Evolutionary conservation across 2,888 invertebrate genomes (phyloP), one percentile per base, ranked within the genome.

Genomic region (Brachypalpus laphriformis): DNA sequence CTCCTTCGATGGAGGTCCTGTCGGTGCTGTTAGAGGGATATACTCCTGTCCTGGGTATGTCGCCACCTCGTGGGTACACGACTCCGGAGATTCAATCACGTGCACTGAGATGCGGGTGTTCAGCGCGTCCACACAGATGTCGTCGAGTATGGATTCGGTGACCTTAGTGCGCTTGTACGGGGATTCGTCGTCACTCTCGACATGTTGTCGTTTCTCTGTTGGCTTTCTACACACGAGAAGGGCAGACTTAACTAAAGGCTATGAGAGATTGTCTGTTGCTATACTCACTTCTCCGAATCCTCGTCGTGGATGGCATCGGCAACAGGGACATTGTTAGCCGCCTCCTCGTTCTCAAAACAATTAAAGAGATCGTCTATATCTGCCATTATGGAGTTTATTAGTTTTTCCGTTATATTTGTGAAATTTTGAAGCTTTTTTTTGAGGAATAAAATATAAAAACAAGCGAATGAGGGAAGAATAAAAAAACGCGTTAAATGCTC

Each of bases 61-160:
- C 0, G 98, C 98, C 56, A 98, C 98, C 93, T 99, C 99, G 91
- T 99, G 99, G 11, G 97, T 96, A 91, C 99, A 99, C 0, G 98
- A 97, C 89, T 97, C 98, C 40, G 97, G 94, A 0, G 98, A 96
- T 88, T 98, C 97, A 78, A 99, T 94, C 2, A 96, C 96, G 90
- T 98, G 98, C 20, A 98, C 95, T 68, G 96, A 94, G 87, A 98
- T 97, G 70, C 98, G 94, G 8, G 97, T 95, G 82, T 95, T 94
- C 40, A 96, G 93, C 77, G 96, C 95, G 56, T 96, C 95, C 87
- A 96, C 92, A 89, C 96, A 97, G 89, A 89, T 89, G 70, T 91
- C 91, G 61, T 91, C 91, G 16, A 91, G 77, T 51, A 91, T 90
- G 1, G 90, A 90, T 87, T 91, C 90, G 0, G 89, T 89, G 0